Evolutionary conservation across 1,140 invertebrate genomes (phyloP), one percentile per base, ranked within the genome.

Genomic region (Agrypnia vestita): DNA sequence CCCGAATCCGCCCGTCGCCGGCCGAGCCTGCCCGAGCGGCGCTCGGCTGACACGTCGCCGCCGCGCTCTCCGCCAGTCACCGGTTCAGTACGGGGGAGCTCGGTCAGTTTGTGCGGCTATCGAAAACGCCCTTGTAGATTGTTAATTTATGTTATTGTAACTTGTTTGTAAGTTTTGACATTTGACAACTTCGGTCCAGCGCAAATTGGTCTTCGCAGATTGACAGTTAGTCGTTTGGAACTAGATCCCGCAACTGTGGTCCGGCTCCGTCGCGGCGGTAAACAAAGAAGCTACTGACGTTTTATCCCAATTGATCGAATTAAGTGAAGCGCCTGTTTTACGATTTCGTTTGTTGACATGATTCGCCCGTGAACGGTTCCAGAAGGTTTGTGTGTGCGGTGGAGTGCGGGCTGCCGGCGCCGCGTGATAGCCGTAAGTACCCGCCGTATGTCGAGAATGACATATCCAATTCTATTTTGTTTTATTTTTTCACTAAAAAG

Each of bases 1-100:
- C 21, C 25, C 71, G 71, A 74, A 74, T 17, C 9, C 15, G 56
- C 13, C 47, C 79, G 75, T 85, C 84, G 84, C 84, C 82, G 81
- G 67, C 67, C 84, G 64, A 71, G 15, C 10, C 17, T 47, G 12
- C 25, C 81, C 80, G 84, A 75, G 53, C 64, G 76, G 64, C 25
- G 59, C 79, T 21, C 82, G 85, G 86, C 84, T 77, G 64, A 47
- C 61, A 75, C 59, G 74, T 64, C 72, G 55, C 21, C 69, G 15
- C 9, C 71, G 71, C 51, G 62, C 80, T 62, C 80, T 81, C 15
- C 82, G 62, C 78, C 72, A 81, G 80, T 75, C 82, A 79, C 76
- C 76, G 74, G 76, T 77, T 71, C 78, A 80, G 59, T 77, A 78
- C 78, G 83, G 79, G 79, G 78, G 55, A 49, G 71, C 4, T 74